Conservation (phyloP, 2,888 invertebrate genomes). For the Exephanes ischioxanthus region DNA sequence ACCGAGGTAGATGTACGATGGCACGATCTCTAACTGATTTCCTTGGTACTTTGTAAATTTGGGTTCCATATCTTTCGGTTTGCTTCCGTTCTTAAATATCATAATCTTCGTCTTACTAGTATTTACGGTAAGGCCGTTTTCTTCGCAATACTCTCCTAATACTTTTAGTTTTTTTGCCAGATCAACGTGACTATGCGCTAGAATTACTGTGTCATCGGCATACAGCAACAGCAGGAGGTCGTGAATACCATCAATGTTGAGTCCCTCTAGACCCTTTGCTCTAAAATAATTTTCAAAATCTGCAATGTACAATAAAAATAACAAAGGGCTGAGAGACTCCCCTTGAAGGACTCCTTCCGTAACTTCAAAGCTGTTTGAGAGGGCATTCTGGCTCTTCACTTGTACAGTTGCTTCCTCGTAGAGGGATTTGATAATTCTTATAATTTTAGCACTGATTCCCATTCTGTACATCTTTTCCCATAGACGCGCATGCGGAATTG, state of each 20-base stretch:
- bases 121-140: constrained; percentile 45
- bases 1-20: neutral
- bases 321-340: constrained; percentile 47
- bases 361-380: constrained; percentile 55
- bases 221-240: constrained; percentile 58
- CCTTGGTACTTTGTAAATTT: constrained; percentile 2
- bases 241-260: constrained; percentile 53
- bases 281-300: constrained; percentile 61
- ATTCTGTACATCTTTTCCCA: constrained; percentile 44
- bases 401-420: constrained; percentile 53
- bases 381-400: constrained; percentile 25
- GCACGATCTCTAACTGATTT: constrained; percentile 1
- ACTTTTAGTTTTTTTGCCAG: constrained; percentile 24
- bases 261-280: constrained; percentile 45
- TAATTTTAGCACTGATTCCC: constrained; percentile 50
- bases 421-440: constrained; percentile 46
- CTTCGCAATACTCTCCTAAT: constrained; percentile 39
- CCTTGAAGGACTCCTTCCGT: constrained; percentile 12
- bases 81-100: constrained; percentile 28
- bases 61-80: neutral
- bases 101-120: constrained; percentile 45
- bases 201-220: constrained; percentile 61
- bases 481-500: constrained; percentile 15
- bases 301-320: constrained; percentile 59
- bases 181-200: constrained; percentile 49